Evolutionary conservation across 2,888 invertebrate species (phyloP).

Genomic region (Idaea aversata): DNA sequence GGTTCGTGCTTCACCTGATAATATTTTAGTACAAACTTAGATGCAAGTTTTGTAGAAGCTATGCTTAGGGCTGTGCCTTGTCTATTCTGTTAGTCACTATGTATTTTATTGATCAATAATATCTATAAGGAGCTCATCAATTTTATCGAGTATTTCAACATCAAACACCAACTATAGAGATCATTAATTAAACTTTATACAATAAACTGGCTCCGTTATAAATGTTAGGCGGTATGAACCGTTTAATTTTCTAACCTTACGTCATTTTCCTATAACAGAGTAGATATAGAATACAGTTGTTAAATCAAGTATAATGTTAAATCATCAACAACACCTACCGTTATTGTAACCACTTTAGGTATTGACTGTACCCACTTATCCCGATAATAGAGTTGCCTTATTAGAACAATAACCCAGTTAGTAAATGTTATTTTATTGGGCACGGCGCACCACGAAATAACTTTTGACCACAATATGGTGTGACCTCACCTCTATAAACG

Average conservation of each 20-base stretch:
- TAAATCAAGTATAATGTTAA: constrained; percentile 11
- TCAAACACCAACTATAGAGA: constrained; percentile 32
- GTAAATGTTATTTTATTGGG: constrained; percentile 34
- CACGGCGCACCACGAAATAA: constrained; percentile 56
- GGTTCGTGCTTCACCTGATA: no score
- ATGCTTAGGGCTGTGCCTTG: no score
- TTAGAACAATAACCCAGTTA: constrained; percentile 57
- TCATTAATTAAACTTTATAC: constrained; percentile 50
- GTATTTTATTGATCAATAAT: constrained; percentile 5
- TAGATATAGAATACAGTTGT: constrained; percentile 14
- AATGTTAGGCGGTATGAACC: constrained; percentile 51
- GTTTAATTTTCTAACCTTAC: constrained; percentile 55
- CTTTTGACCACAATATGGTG: constrained; percentile 54
- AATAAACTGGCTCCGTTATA: constrained; percentile 48
- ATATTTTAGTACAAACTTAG: no score
- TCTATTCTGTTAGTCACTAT: no score
- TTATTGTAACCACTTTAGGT: constrained; percentile 15
- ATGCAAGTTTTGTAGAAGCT: no score
- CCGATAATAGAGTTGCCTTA: constrained; percentile 67
- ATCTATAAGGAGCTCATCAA: constrained; percentile 6
- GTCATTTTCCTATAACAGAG: constrained; percentile 48
- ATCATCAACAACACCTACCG: constrained; percentile 10
- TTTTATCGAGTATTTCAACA: constrained; percentile 28
- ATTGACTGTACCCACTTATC: constrained; percentile 34
- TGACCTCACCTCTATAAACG: constrained; percentile 20